A percentile compares a stretch with the other conserved stretches of the same genome.
Evolutionary conservation across 2,113 vertebrate species (phyloP).

Genomic region (Psilopogon haemacephalus): DNA sequence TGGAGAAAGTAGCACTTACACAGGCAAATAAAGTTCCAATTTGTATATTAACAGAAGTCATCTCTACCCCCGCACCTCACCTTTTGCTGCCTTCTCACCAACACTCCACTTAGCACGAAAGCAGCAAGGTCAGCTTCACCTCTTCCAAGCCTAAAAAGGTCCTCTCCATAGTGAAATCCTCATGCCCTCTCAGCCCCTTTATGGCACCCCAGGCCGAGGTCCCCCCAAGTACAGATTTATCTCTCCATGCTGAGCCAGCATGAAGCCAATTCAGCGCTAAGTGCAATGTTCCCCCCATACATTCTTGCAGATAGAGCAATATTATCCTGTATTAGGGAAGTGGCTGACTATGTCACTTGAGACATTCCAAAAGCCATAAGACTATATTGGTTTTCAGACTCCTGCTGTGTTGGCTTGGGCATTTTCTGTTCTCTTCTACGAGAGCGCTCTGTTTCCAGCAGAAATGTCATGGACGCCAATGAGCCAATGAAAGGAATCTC

Average conservation of each 20-base stretch:
- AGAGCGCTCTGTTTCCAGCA: not conserved
- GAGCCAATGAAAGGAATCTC: slow-evolving; percentile 64
- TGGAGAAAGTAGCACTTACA: not conserved
- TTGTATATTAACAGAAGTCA: not conserved
- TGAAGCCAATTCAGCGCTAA: slow-evolving; percentile 41
- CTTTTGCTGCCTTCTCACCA: not conserved
- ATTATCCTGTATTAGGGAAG: slow-evolving; percentile 70
- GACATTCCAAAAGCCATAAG: slow-evolving; percentile 56
- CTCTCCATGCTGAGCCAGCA: slow-evolving; percentile 9
- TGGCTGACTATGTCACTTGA: slow-evolving; percentile 41
- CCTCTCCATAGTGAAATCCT: not conserved
- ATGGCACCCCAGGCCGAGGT: not conserved
- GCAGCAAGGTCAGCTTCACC: not conserved
- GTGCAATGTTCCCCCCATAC: slow-evolving; percentile 9
- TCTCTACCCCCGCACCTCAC: not conserved
- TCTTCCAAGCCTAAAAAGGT: not conserved
- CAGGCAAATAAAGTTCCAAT: not conserved
- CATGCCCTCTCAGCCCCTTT: not conserved
- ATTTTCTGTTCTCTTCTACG: slow-evolving; percentile 44
- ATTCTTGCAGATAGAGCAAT: slow-evolving; percentile 50
- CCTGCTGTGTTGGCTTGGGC: slow-evolving; percentile 65
- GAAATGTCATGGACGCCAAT: slow-evolving; percentile 31
- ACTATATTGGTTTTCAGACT: slow-evolving; percentile 68
- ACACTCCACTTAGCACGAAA: not conserved
- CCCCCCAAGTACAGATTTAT: rapidly evolving